Percentiles rank a stretch among this genome's conserved stretches.
phyloP scores from a whole-genome alignment of 1,140 invertebrate species.

The Pseudachorutes palmiensis region DNA sequence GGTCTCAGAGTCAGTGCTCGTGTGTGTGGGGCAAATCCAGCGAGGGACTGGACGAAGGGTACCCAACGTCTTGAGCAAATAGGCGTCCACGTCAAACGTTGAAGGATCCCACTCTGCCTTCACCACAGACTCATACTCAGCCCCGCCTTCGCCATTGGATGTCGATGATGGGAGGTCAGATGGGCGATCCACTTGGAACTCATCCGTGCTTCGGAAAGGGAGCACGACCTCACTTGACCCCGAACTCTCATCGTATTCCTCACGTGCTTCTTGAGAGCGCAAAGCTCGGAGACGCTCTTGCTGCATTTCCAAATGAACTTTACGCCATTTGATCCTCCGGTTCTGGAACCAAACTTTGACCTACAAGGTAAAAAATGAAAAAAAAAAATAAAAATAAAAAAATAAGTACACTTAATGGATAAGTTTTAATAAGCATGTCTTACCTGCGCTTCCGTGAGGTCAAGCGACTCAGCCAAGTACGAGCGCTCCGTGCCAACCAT shows the following conservation, averaged over 20 bases:
- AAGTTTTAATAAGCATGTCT: no score
- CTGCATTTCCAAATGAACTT: conserved; percentile 82
- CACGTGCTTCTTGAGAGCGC: conserved; percentile 49
- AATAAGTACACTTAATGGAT: no score
- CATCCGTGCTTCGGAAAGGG: no score
- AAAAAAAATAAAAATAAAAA: no score
- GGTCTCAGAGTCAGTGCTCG: neutral
- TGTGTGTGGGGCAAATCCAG: neutral
- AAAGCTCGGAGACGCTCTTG: conserved; percentile 71
- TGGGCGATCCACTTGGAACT: no score
- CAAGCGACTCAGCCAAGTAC: conserved; percentile 75
- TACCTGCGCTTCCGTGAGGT: conserved; percentile 84
- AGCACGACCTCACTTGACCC: neutral
- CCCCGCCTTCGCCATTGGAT: no score
- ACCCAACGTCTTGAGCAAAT: neutral
- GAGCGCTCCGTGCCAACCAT: conserved; percentile 89
- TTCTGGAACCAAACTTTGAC: conserved; percentile 98
- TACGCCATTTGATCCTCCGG: conserved; percentile 89
- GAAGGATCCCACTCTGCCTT: no score
- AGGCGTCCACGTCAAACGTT: neutral
- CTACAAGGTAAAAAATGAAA: conserved; percentile 47
- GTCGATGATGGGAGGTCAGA: no score
- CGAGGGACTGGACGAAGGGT: neutral
- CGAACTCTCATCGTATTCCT: neutral
- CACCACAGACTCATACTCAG: no score